phyloP scores from a whole-genome alignment of 2,797 vertebrate genomes.

The Myripristis murdjan region DNA sequence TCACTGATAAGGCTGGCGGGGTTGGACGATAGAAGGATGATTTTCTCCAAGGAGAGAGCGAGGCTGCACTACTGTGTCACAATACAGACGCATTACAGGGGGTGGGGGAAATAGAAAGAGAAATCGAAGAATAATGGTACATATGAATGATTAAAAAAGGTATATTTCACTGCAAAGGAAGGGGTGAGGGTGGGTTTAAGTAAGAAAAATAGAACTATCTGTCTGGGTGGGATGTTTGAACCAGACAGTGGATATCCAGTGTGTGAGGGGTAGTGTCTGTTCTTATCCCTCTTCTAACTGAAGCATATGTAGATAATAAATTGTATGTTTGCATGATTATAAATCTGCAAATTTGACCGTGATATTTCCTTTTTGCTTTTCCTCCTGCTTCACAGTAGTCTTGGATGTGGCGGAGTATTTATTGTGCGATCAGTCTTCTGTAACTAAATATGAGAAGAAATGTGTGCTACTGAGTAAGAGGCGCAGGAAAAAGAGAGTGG shows the following conservation, averaged over 20 bases:
- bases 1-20: slow-evolving; percentile 75
- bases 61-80: slow-evolving; percentile 58
- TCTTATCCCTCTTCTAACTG: slow-evolving; percentile 33
- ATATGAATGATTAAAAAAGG: slow-evolving; percentile 44
- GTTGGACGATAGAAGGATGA: slow-evolving; percentile 67
- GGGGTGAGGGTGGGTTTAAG: slow-evolving; percentile 12
- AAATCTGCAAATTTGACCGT: slow-evolving; percentile 52
- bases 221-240: slow-evolving; percentile 12
- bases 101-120: no score
- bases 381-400: slow-evolving; percentile 12
- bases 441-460: no score
- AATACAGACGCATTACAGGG: no score
- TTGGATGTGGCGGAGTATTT: slow-evolving; percentile 48
- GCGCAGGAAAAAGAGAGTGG: slow-evolving; percentile 17
- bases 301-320: slow-evolving; percentile 51
- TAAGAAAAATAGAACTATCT: slow-evolving; percentile 21
- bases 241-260: slow-evolving; percentile 29
- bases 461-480: slow-evolving; percentile 11
- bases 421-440: slow-evolving; percentile 53
- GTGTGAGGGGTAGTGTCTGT: slow-evolving; percentile 21
- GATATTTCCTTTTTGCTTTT: slow-evolving; percentile 20
- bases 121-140: slow-evolving; percentile 52
- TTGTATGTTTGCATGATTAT: slow-evolving; percentile 14
- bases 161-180: slow-evolving; percentile 37
- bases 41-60: slow-evolving; percentile 69